A percentile compares a stretch with the other conserved stretches of the same genome.
Evolutionary conservation across 1,140 invertebrate species (phyloP).

Genomic region (Aphidius gifuensis): DNA sequence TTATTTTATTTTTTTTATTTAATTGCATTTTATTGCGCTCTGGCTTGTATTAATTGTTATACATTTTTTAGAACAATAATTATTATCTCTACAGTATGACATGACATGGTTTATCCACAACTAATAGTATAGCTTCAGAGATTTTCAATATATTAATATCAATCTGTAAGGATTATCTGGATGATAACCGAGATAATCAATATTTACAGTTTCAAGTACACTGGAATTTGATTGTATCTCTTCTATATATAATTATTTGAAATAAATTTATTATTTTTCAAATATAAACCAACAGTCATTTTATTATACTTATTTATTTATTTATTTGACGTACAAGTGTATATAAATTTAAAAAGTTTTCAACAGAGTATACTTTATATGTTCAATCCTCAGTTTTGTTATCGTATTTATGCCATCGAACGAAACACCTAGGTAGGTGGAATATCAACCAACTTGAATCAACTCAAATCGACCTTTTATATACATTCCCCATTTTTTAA

Average conservation of each 20-base stretch:
- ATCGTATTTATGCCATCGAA: slow-evolving; percentile 14
- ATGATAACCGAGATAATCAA: slow-evolving; percentile 46
- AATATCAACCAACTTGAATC: slow-evolving; percentile 4
- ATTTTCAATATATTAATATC: slow-evolving; percentile 37
- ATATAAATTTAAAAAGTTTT: background rate
- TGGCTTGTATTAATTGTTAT: too few relatives aligned
- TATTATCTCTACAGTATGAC: too few relatives aligned
- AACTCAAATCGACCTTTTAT: slow-evolving; percentile 10
- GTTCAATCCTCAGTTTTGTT: slow-evolving; percentile 5
- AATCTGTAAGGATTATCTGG: slow-evolving; percentile 48
- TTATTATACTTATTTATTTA: too few relatives aligned
- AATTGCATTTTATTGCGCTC: too few relatives aligned
- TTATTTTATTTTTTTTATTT: too few relatives aligned
- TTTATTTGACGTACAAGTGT: too few relatives aligned
- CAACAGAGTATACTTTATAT: background rate
- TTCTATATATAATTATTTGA: too few relatives aligned
- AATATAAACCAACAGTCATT: too few relatives aligned
- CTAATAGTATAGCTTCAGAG: background rate
- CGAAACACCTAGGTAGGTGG: background rate
- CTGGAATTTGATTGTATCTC: too few relatives aligned
- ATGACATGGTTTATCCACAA: too few relatives aligned
- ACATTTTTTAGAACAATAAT: too few relatives aligned
- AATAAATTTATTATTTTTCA: too few relatives aligned
- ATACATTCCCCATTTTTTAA: background rate
- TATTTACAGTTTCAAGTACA: slow-evolving; percentile 38